phyloP scores from a whole-genome alignment of 1,140 invertebrate species.

The Hypothenemus hampei region DNA sequence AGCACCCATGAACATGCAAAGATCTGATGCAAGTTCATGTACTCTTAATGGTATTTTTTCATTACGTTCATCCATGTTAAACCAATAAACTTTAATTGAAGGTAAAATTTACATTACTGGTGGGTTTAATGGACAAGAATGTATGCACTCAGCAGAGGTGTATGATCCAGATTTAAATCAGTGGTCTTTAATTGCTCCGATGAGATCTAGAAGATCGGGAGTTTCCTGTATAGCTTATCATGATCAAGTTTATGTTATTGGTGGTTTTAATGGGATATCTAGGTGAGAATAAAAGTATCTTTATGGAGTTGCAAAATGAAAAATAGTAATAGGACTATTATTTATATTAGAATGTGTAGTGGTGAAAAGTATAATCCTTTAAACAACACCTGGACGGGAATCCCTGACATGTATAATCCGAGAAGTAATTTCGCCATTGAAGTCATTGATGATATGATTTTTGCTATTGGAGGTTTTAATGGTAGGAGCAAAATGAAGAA shows the following conservation, averaged over 20 bases:
- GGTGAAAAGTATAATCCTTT: constrained; percentile 70
- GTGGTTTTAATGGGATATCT: constrained; percentile 72
- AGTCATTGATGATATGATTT: constrained; percentile 74
- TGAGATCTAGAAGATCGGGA: constrained; percentile 73
- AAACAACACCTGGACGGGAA: constrained; percentile 60
- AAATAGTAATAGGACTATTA: too few relatives aligned
- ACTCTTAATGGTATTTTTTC: constrained; percentile 50
- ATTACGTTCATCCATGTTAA: not conserved
- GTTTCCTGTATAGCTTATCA: constrained; percentile 69
- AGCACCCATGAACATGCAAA: constrained; percentile 59
- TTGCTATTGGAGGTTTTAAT: constrained; percentile 79
- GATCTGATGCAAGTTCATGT: constrained; percentile 66
- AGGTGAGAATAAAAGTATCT: constrained; percentile 15
- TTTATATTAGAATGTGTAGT: constrained; percentile 60
- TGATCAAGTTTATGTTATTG: constrained; percentile 67
- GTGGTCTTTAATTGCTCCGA: constrained; percentile 78
- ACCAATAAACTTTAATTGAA: constrained; percentile 33
- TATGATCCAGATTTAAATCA: constrained; percentile 79
- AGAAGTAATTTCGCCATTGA: constrained; percentile 81
- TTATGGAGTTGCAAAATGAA: too few relatives aligned
- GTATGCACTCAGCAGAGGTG: constrained; percentile 77
- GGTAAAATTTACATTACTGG: constrained; percentile 78
- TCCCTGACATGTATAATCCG: constrained; percentile 74
- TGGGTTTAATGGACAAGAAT: constrained; percentile 87
- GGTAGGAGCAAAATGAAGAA: too few relatives aligned